phyloP scores from a whole-genome alignment of 2,113 vertebrate genomes.

The Chrysochloris asiatica region DNA sequence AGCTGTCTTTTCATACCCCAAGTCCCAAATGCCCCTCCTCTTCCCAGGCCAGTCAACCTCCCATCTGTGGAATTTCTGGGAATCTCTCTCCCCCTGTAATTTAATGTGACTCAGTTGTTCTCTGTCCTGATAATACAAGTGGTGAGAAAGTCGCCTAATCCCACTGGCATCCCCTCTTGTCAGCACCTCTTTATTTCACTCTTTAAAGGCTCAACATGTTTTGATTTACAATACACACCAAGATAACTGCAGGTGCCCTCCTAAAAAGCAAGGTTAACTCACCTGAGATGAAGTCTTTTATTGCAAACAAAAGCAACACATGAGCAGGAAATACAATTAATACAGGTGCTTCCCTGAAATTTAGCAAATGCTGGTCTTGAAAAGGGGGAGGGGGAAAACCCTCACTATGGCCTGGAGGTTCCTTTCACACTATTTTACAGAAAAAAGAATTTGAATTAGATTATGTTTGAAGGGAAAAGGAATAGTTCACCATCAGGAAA shows the following conservation, averaged over 20 bases:
- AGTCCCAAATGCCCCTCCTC: slow-evolving; percentile 78
- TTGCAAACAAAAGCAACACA: slow-evolving; percentile 85
- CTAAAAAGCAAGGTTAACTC: slow-evolving; percentile 89
- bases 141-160: slow-evolving; percentile 88
- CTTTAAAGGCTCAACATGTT: slow-evolving; percentile 90
- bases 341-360: slow-evolving; percentile 87
- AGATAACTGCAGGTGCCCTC: slow-evolving; percentile 90
- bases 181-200: slow-evolving; percentile 88
- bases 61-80: slow-evolving; percentile 87
- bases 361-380: slow-evolving; percentile 83
- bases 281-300: slow-evolving; percentile 89
- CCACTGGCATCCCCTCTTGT: slow-evolving; percentile 87
- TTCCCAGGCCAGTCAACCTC: slow-evolving; percentile 82
- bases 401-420: slow-evolving; percentile 56
- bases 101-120: slow-evolving; percentile 86
- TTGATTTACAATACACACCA: slow-evolving; percentile 87
- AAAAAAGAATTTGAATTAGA: slow-evolving; percentile 82
- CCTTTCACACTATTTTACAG: slow-evolving; percentile 79
- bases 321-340: slow-evolving; percentile 89
- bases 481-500: background rate
- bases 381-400: background rate
- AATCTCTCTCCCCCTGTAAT: slow-evolving; percentile 88
- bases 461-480: slow-evolving; percentile 38
- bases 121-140: slow-evolving; percentile 84
- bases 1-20: slow-evolving; percentile 79